A percentile compares a stretch with the other conserved stretches of the same genome.
phyloP scores from a whole-genome alignment of 2,797 vertebrate genomes.

The Pantherophis alleghaniensis region DNA sequence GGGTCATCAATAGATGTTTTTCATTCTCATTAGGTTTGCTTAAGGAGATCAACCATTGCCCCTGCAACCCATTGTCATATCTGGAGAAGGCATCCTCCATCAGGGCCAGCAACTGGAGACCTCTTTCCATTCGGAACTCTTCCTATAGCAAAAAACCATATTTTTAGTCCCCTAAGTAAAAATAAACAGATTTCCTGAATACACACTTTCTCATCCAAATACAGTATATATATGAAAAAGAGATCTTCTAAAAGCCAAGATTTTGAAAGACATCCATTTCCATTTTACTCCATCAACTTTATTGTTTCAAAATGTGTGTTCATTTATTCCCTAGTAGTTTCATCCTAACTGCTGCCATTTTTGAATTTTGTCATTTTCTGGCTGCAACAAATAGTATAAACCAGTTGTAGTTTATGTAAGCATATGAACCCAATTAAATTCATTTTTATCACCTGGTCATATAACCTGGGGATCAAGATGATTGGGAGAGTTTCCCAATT shows the following conservation, averaged over 20 bases:
- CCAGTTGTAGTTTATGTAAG: neutral
- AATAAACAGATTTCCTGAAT: neutral
- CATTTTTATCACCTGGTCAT: neutral
- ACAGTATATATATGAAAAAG: neutral
- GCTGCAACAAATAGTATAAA: neutral
- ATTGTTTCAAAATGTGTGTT: neutral
- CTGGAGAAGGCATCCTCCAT: constrained; percentile 86
- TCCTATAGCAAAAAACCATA: constrained; percentile 74
- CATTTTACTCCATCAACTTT: neutral
- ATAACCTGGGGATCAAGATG: neutral
- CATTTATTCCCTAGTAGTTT: neutral
- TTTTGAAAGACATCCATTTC: neutral
- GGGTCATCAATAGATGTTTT: constrained; percentile 90
- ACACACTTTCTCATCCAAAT: neutral
- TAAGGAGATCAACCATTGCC: constrained; percentile 88
- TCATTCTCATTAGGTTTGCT: constrained; percentile 93
- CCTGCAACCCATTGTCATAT: constrained; percentile 79
- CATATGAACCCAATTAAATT: neutral
- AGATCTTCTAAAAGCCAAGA: neutral
- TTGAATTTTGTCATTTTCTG: neutral
- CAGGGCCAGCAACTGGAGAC: constrained; percentile 83
- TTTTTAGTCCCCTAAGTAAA: constrained; percentile 10
- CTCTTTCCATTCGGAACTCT: constrained; percentile 83
- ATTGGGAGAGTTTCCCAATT: neutral
- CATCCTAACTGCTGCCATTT: neutral